Conservation (phyloP, 1,140 invertebrate species). For the Neodiprion pinetum region DNA sequence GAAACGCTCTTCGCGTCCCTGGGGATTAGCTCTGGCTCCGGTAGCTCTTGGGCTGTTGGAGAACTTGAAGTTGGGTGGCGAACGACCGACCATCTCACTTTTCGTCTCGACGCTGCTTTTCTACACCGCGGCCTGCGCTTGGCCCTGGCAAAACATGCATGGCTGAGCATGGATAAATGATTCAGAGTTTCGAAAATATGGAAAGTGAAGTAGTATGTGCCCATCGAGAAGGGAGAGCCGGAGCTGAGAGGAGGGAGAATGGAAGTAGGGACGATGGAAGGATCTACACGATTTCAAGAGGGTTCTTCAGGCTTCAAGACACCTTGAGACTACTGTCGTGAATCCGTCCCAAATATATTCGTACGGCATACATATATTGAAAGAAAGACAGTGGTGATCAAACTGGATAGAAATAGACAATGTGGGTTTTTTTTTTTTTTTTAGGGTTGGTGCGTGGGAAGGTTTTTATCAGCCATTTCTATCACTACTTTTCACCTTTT, state of each 20-base stretch:
- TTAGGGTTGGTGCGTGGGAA: no score
- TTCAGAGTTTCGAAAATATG: conserved; percentile 48
- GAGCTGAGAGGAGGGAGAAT: conserved; percentile 8
- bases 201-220: conserved; percentile 41
- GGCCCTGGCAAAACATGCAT: conserved; percentile 33
- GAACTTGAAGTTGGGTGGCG: conserved; percentile 18
- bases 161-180: conserved; percentile 44
- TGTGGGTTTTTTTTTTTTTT: no score
- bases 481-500: no score
- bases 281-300: conserved; percentile 35
- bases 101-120: background rate
- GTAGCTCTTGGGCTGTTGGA: background rate
- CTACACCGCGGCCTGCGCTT: conserved; percentile 9
- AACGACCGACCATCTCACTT: background rate
- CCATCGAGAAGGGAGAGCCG: background rate
- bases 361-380: background rate
- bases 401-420: background rate
- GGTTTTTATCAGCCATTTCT: no score
- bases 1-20: conserved; percentile 25
- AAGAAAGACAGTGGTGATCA: background rate
- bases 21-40: conserved; percentile 2
- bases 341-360: background rate
- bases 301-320: conserved; percentile 21
- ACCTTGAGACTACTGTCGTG: background rate
- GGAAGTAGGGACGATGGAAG: conserved; percentile 19